Evolutionary conservation across 2,888 invertebrate genomes (phyloP), one percentile per base, ranked within the genome.

Genomic region (Sisyra terminalis): DNA sequence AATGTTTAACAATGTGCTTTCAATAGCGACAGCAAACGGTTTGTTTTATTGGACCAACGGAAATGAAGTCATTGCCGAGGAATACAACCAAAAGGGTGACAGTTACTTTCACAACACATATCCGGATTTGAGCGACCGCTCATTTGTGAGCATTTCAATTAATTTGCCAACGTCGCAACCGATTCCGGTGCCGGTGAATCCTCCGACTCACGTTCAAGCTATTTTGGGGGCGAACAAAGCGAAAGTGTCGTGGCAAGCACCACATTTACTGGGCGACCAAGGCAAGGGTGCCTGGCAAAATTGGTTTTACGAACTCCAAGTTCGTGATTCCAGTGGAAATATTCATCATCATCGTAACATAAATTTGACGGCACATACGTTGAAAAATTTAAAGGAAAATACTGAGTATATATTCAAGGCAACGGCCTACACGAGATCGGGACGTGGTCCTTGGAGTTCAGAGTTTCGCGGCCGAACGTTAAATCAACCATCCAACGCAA

Each of bases 31-130:
- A 55, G 79, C 79, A 3, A 77, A 80, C 53, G 80, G 80, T 6
- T 67, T 81, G 9, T 87, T 89, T 56, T 88, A 84, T 56, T 90
- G 89, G 87, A 87, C 86, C 0, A 81, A 84, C 53, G 86, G 84
- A 0, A 68, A 71, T 41, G 75, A 78, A 53, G 74, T 88, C 48
- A 67, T 81, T 37, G 75, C 75, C 10, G 90, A 92, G 59, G 87
- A 85, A 53, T 83, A 82, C 56, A 82, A 78, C 53, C 63, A 67
- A 1, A 69, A 68, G 36, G 71, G 72, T 41, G 69, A 80, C 48
- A 74, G 70, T 53, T 88, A 81, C 55, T 84, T 78, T 53, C 86
- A 87, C 55, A 87, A 84, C 55, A 71, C 75, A 36, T 82, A 76
- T 55, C 77, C 78, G 3, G 68, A 68, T 43, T 43, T 43, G 53